A percentile compares a stretch with the other conserved stretches of the same genome.
phyloP scores from a whole-genome alignment of 2,113 vertebrate species.

The Hypanus sabinus region DNA sequence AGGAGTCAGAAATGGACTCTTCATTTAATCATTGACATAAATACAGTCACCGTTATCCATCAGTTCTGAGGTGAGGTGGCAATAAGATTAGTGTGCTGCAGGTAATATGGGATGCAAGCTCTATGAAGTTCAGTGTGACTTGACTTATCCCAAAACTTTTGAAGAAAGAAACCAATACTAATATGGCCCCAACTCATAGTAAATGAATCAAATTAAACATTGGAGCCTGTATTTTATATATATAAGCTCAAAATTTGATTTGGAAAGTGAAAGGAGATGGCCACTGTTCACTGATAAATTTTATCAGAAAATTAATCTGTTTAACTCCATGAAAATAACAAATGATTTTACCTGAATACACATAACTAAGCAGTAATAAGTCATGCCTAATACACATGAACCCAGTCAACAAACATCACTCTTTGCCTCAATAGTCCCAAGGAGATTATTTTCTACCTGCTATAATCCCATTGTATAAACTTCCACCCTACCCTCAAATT shows the following conservation, averaged over 20 bases:
- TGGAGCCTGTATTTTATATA: neutral
- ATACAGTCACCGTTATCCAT: neutral
- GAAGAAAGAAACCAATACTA: neutral
- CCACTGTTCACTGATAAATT: neutral
- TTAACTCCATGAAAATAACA: neutral
- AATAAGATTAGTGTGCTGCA: neutral
- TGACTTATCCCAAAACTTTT: neutral
- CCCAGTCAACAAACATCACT: neutral
- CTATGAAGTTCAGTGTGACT: neutral
- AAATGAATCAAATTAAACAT: neutral
- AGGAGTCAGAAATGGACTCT: neutral
- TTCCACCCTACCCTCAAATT: no score
- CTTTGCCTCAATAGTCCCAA: neutral
- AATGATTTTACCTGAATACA: neutral
- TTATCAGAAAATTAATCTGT: neutral
- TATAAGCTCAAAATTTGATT: neutral
- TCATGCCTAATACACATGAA: neutral
- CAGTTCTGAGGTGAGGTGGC: neutral
- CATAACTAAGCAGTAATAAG: neutral
- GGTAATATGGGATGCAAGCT: neutral
- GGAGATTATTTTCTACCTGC: neutral
- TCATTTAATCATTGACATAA: neutral
- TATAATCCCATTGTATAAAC: neutral
- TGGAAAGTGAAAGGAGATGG: neutral
- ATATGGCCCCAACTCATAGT: neutral